Evolutionary conservation across 1,140 invertebrate genomes (phyloP).

Genomic region (Drosophila tristis): DNA sequence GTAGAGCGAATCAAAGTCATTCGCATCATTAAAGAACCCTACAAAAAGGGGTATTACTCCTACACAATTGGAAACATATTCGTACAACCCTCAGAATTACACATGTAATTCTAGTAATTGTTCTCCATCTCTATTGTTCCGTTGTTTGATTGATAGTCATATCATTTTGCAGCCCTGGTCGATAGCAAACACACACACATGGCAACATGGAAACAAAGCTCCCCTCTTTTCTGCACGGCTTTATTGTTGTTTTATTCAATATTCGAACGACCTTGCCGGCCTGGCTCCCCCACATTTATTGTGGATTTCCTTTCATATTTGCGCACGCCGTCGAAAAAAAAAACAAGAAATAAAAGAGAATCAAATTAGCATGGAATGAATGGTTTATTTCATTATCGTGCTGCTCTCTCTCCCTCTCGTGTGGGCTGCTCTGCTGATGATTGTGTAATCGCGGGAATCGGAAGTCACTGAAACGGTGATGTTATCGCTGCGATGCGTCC

Average conservation of each 20-base stretch:
- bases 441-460: conserved; percentile 63
- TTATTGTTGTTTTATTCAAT: conserved; percentile 34
- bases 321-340: conserved; percentile 20
- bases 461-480: conserved; percentile 51
- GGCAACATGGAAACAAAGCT: neutral
- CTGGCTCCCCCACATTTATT: conserved; percentile 31
- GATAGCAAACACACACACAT: conserved; percentile 11
- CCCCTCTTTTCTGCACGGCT: neutral
- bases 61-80: no score
- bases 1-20: no score
- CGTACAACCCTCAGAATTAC: no score
- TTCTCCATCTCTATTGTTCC: neutral
- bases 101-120: no score
- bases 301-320: conserved; percentile 63
- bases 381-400: conserved; percentile 52
- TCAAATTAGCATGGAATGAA: conserved; percentile 54
- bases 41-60: no score
- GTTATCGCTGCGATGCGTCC: conserved; percentile 25
- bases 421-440: conserved; percentile 24
- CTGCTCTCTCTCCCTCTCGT: conserved; percentile 6
- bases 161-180: conserved; percentile 5
- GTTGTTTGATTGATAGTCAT: conserved; percentile 24
- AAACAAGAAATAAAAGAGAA: conserved; percentile 23
- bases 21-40: no score
- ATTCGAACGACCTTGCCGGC: conserved; percentile 63